These are phyloP conservation scores for Meloidogyne floridensis DNA, from an alignment of 1,140 invertebrate genomes.

Conservation along the genomic window DNA sequence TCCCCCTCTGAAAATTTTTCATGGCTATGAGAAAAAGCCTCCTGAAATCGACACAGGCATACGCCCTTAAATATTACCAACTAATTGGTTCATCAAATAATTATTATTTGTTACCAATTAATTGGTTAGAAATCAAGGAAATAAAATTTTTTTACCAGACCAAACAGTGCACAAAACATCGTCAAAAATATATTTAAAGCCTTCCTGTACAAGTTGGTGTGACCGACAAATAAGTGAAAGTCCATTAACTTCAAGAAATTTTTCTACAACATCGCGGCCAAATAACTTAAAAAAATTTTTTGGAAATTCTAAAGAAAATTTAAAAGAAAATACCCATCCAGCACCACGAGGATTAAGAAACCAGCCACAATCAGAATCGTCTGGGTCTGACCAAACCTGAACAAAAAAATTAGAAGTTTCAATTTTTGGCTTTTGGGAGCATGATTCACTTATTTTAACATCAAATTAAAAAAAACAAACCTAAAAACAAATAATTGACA, in stretches of 20 bases:
- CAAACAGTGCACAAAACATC: constrained; percentile 90
- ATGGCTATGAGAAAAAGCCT: too few relatives aligned
- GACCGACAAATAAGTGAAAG: constrained; percentile 93
- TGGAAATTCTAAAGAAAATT: constrained; percentile 64
- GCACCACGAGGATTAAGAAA: constrained; percentile 86
- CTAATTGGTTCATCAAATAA: not conserved
- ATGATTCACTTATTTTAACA: constrained; percentile 69
- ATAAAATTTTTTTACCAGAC: constrained; percentile 72
- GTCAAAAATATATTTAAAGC: constrained; percentile 93
- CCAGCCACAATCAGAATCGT: constrained; percentile 84
- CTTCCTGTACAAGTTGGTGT: constrained; percentile 95
- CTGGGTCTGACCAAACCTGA: constrained; percentile 91
- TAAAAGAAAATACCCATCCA: constrained; percentile 83
- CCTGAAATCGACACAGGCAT: too few relatives aligned
- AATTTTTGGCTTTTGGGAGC: constrained; percentile 64
- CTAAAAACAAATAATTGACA: too few relatives aligned
- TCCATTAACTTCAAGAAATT: constrained; percentile 86
- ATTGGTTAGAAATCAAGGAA: not conserved
- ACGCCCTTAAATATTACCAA: not conserved
- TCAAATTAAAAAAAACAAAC: too few relatives aligned
- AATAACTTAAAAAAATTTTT: constrained; percentile 40
- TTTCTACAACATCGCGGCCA: constrained; percentile 45
- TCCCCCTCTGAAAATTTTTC: too few relatives aligned
- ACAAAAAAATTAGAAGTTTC: constrained; percentile 68
- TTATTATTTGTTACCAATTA: not conserved